These are phyloP conservation scores for Bolinopsis microptera DNA, from an alignment of 37 sponge, comb jelly and placozoan species.

Conservation along the genomic window DNA sequence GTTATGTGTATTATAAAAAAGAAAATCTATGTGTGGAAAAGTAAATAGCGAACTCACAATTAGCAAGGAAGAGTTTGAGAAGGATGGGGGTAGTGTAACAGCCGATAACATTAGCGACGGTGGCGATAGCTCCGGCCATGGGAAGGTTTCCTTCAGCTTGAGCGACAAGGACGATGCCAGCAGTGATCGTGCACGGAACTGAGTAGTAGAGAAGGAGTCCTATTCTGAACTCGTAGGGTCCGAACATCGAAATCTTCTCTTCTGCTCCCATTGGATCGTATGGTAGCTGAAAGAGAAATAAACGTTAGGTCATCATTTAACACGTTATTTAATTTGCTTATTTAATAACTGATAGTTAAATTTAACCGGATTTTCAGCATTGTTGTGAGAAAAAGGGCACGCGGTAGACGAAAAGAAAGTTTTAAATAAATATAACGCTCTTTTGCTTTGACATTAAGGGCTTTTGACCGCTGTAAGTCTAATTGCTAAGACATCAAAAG, in stretches of 20 bases:
- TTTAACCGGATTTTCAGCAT: too few relatives aligned
- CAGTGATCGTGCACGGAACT: slow-evolving; percentile 32
- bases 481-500: too few relatives aligned
- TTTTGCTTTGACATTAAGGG: too few relatives aligned
- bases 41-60: neutral
- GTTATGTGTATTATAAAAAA: too few relatives aligned
- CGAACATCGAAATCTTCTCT: neutral
- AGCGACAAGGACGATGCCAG: slow-evolving; percentile 18
- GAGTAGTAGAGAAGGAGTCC: slow-evolving; percentile 43
- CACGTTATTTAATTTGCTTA: too few relatives aligned
- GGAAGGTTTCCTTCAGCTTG: slow-evolving; percentile 48
- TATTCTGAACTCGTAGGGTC: slow-evolving; percentile 49
- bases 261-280: neutral
- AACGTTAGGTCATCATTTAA: neutral
- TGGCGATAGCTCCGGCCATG: slow-evolving; percentile 49
- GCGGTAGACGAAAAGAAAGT: too few relatives aligned
- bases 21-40: too few relatives aligned
- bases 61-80: slow-evolving; percentile 11
- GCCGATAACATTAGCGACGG: slow-evolving; percentile 33
- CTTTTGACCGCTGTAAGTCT: too few relatives aligned
- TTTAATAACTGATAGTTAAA: too few relatives aligned
- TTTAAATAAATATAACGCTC: too few relatives aligned
- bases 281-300: neutral
- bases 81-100: slow-evolving; percentile 55
- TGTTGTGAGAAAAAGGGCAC: too few relatives aligned